Base-by-base conservation (phyloP, 92 coral and sea anemone species). In the Micromussa lordhowensis region DNA sequence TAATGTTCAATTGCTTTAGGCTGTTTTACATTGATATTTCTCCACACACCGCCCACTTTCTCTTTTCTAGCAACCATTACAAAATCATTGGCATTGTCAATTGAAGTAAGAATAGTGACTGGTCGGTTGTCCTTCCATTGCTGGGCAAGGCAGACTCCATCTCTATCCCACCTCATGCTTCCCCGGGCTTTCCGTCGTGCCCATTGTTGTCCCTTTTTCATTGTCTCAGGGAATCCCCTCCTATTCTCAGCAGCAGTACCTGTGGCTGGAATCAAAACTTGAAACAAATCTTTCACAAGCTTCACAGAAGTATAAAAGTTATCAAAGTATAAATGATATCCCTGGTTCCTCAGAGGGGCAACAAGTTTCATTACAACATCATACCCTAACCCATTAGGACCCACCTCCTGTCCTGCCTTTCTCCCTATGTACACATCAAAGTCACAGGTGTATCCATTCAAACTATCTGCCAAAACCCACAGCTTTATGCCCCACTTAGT, bases 101-200 rank as follows among this genome's bases (percentile, higher is more conserved):
- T 82, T 66, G 88, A 86, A 5, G 94, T 32, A 61, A 91, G 78
- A 1, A 91, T 87, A 18, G 91, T 91, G 16, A 91, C 93, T 72
- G 91, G 87, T 83, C 92, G 64, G 78, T 89, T 86, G 86, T 92
- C 94, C 49, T 84, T 82, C 96, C 94, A 89, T 79, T 84, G 93
- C 80, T 54, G 55, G 19, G 88, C 85, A 73, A 94, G 85, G n/a
- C 82, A 74, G 15, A 16, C 68, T 16, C 91, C 88, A 32, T 77
- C 85, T 70, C 96, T 69, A 0, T 24, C 88, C 94, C 96, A 91
- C n/a, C 92, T 77, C 93, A 89, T 91, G 69, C 68, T 82, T 57
- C 94, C 94, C 55, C 85, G n/a, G 21, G 77, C 82, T 72, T 61
- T 76, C 61, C 75, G 64, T 51, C 55, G 68, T 28, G 88, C 91